Evolutionary conservation across 1,140 invertebrate species (phyloP).

Genomic region (Zaprionus africanus): DNA sequence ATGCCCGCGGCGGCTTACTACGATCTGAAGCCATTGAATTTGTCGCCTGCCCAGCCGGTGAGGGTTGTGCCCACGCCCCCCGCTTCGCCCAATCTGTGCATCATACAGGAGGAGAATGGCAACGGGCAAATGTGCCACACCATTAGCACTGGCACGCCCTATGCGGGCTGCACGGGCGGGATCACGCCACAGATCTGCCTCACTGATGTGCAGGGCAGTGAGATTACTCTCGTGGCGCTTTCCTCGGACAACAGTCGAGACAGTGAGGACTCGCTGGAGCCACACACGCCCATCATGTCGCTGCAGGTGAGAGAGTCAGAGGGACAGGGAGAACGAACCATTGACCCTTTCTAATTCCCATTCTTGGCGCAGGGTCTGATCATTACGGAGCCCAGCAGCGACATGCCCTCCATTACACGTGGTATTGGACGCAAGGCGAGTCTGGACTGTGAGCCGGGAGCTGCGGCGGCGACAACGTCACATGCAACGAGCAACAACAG

Average conservation of each 20-base stretch:
- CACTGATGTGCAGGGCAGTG: constrained; percentile 94
- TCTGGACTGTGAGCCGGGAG: constrained; percentile 85
- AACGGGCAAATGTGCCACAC: constrained; percentile 77
- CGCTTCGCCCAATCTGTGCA: constrained; percentile 88
- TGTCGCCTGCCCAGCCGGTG: constrained; percentile 86
- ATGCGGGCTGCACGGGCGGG: constrained; percentile 71
- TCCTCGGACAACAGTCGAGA: constrained; percentile 89
- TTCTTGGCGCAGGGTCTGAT: constrained; percentile 86
- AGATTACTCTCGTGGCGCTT: constrained; percentile 90
- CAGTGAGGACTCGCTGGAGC: constrained; percentile 83
- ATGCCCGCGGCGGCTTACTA: constrained; percentile 82
- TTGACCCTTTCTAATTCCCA: neutral
- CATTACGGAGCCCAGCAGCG: constrained; percentile 90
- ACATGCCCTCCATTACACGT: constrained; percentile 91
- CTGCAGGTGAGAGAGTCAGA: constrained; percentile 59
- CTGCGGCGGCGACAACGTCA: constrained; percentile 6
- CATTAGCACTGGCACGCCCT: constrained; percentile 73
- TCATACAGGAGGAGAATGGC: constrained; percentile 92
- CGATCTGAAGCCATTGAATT: constrained; percentile 85
- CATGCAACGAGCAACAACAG: constrained; percentile 24
- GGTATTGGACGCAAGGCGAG: constrained; percentile 90
- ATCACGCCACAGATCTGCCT: constrained; percentile 92
- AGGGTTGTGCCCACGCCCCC: constrained; percentile 81
- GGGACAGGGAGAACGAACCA: too few relatives aligned
- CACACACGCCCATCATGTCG: constrained; percentile 82